A percentile compares a stretch with the other conserved stretches of the same genome.
Conservation (phyloP, 1,140 invertebrate genomes). For the Drosophila tristis region DNA sequence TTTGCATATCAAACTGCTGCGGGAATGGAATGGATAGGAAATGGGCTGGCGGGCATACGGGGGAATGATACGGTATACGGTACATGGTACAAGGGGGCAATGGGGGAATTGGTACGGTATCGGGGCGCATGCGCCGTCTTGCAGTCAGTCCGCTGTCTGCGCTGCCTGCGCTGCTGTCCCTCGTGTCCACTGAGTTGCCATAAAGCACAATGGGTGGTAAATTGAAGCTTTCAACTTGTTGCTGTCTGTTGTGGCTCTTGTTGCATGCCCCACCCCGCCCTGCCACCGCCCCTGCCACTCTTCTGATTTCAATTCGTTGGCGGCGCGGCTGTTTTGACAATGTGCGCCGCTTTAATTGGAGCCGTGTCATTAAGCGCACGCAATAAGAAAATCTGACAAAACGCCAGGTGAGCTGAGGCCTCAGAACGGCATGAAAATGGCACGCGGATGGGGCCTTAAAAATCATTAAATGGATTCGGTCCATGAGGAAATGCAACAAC, state of each 20-base stretch:
- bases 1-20: constrained; percentile 33
- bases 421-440: too few relatives aligned
- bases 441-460: too few relatives aligned
- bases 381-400: constrained; percentile 47
- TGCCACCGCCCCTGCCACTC: not conserved
- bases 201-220: constrained; percentile 78
- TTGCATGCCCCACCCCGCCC: not conserved
- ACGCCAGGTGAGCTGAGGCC: not conserved
- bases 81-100: not conserved
- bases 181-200: constrained; percentile 46
- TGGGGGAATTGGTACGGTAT: too few relatives aligned
- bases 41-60: too few relatives aligned
- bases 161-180: not conserved
- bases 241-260: constrained; percentile 25
- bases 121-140: constrained; percentile 31
- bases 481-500: too few relatives aligned
- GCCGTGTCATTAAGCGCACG: constrained; percentile 75
- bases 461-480: too few relatives aligned
- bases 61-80: too few relatives aligned
- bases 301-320: constrained; percentile 70
- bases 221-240: constrained; percentile 77
- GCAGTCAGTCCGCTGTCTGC: too few relatives aligned
- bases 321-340: constrained; percentile 75
- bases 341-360: constrained; percentile 75
- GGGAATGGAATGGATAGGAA: too few relatives aligned